Percentiles rank a stretch among this genome's conserved stretches.
phyloP scores from a whole-genome alignment of 1,140 invertebrate species.

The Microplitis demolitor region DNA sequence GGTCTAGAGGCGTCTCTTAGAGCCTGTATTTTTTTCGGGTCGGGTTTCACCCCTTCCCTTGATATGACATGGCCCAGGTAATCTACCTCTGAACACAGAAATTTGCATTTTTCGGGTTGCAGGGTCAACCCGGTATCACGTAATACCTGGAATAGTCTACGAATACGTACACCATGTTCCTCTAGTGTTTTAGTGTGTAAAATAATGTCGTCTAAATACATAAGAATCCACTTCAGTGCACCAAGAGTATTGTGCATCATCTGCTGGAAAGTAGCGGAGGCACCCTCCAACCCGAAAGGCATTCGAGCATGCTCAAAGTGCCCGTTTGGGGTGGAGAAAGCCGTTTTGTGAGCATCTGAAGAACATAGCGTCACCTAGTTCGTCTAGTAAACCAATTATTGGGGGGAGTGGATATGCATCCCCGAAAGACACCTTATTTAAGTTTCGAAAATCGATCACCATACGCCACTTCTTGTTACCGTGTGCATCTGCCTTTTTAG shows the following conservation, averaged over 20 bases:
- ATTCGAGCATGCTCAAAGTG: slow-evolving; percentile 7
- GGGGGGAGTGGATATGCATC: slow-evolving; percentile 11
- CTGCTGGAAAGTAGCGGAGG: slow-evolving; percentile 4
- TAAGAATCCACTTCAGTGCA: background rate
- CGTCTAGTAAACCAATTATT: slow-evolving; percentile 13
- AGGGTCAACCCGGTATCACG: background rate
- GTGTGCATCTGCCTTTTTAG: no score
- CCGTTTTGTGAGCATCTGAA: slow-evolving; percentile 10
- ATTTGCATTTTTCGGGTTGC: slow-evolving; percentile 16
- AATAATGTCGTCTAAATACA: slow-evolving; percentile 37
- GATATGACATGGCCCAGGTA: slow-evolving; percentile 41
- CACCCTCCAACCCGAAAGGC: slow-evolving; percentile 13
- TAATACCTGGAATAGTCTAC: background rate
- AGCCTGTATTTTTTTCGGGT: background rate
- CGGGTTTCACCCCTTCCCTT: background rate
- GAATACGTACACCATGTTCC: background rate
- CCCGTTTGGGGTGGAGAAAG: slow-evolving; percentile 11
- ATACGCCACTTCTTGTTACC: slow-evolving; percentile 8
- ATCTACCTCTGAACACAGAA: slow-evolving; percentile 22
- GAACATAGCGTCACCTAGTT: slow-evolving; percentile 7
- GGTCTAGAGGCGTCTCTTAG: background rate
- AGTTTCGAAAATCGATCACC: slow-evolving; percentile 1
- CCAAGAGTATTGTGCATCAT: slow-evolving; percentile 11
- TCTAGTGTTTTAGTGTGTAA: background rate
- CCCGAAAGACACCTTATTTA: slow-evolving; percentile 16